Evolutionary conservation across 2,113 vertebrate species (phyloP).

Genomic region (Engraulis encrasicolus): DNA sequence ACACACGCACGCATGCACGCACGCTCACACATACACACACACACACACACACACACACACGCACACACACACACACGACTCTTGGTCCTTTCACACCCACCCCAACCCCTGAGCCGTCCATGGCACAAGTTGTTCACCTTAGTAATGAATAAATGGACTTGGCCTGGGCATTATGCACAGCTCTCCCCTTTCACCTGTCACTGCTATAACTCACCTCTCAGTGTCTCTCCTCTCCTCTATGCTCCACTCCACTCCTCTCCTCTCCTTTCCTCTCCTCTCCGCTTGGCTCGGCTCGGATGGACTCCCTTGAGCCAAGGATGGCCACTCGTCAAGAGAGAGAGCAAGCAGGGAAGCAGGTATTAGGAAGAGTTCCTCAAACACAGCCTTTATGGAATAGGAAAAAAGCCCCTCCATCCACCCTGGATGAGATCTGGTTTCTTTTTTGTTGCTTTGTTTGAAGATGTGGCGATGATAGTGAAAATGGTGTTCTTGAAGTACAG

Average conservation of each 20-base stretch:
- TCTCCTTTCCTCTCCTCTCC: too few species aligned
- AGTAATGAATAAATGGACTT: slow-evolving; percentile 14
- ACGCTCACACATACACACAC: not conserved
- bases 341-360: too few species aligned
- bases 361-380: slow-evolving; percentile 55
- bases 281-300: not conserved
- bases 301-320: not conserved
- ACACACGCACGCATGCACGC: slow-evolving; percentile 29
- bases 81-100: not conserved
- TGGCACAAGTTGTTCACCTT: slow-evolving; percentile 15
- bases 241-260: too few species aligned
- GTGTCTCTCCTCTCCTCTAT: too few species aligned
- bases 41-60: not conserved
- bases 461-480: too few species aligned
- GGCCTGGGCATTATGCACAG: slow-evolving; percentile 11
- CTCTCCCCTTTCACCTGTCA: slow-evolving; percentile 11
- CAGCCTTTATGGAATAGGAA: too few species aligned
- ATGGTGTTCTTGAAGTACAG: too few species aligned
- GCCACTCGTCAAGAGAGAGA: slow-evolving; percentile 4
- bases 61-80: not conserved
- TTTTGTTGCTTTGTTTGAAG: too few species aligned
- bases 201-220: not conserved
- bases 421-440: too few species aligned
- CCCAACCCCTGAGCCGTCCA: not conserved
- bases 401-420: too few species aligned